These are phyloP conservation scores for Lutjanus campechanus DNA, from an alignment of 2,797 vertebrate species.

Conservation along the genomic window DNA sequence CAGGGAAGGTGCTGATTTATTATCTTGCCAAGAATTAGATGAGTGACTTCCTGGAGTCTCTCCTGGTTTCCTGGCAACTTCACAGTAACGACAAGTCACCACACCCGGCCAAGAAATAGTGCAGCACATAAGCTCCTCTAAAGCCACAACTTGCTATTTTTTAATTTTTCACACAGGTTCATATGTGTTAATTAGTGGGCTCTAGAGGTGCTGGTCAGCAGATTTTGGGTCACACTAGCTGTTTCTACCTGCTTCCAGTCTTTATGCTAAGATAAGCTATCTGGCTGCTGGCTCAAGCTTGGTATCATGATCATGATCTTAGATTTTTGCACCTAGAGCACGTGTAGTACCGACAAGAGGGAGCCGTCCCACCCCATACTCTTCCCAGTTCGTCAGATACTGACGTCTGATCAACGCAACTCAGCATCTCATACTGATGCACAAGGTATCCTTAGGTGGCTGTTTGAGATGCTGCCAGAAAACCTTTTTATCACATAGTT, in stretches of 20 bases:
- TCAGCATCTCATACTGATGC: too few species aligned
- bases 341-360: too few species aligned
- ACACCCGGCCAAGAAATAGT: background rate
- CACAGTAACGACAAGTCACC: background rate
- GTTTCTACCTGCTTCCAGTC: background rate
- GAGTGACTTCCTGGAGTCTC: background rate
- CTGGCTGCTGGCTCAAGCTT: background rate
- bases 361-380: too few species aligned
- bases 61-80: constrained; percentile 16
- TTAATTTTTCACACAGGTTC: background rate
- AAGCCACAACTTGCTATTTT: background rate
- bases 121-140: background rate
- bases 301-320: background rate
- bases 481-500: too few species aligned
- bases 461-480: too few species aligned
- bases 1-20: background rate
- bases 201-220: background rate
- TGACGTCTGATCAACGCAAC: too few species aligned
- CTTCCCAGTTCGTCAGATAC: too few species aligned
- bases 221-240: background rate
- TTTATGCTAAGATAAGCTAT: constrained; percentile 11
- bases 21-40: background rate
- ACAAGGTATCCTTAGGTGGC: too few species aligned
- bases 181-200: background rate
- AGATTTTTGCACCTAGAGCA: background rate